Evolutionary conservation across 2,113 vertebrate genomes (phyloP), one percentile per base, ranked within the genome.

Genomic region (Bos taurus): DNA sequence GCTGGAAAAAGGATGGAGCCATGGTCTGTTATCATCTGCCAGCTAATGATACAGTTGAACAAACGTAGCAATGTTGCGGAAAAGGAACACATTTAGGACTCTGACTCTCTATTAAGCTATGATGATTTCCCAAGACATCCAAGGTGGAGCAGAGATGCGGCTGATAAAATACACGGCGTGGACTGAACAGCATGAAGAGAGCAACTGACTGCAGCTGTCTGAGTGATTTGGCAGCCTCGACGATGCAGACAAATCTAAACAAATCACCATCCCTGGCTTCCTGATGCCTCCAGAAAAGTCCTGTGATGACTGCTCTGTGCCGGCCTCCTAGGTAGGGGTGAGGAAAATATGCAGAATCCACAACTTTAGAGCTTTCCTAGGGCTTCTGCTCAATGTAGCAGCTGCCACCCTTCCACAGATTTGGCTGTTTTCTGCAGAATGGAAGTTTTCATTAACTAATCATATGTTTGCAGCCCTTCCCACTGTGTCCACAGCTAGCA

Each of bases 1-100:
- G 93, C 95, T 97, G 87, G 98, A 93, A 95, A 98, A 98, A 96
- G 82, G 96, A 91, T 86, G 92, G 90, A 59, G 91, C 94, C 77
- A n/a, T 12, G 64, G 87, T 94, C 46, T 9, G 97, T 97, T 98
- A 92, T 98, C 96, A 90, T 81, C 86, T 88, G 85, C 43, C 0
- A 89, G 89, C 97, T 98, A 98, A 98, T 54, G 83, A 98, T 85
- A 96, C 92, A 88, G 95, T 95, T 98, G 67, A 97, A 94, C 90
- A 96, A 98, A 98, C 0, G 3, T 82, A 94, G 96, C 7, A 21
- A 12, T 91, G 83, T 81, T 98, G 96, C 87, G 23, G 95, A 96
- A 98, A 98, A 97, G 96, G 90, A 98, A 95, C 91, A 96, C 94
- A 97, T 97, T 98, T 85, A 15, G 64, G 97, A 96, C 94, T 96